phyloP scores from a whole-genome alignment of 2,113 vertebrate species.

The Chloropsis cyanopogon region DNA sequence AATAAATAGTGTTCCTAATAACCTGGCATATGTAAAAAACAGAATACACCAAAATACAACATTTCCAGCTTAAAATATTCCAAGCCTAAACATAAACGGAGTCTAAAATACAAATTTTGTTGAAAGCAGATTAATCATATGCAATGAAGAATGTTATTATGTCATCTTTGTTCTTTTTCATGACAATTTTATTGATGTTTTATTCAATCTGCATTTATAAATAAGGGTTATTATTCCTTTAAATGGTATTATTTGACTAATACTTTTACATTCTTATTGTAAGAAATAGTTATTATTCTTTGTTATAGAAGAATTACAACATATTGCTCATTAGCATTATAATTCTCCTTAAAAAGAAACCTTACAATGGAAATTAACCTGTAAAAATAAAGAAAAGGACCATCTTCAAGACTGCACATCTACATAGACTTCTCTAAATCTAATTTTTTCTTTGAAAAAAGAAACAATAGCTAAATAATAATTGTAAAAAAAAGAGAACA shows the following conservation, averaged over 20 bases:
- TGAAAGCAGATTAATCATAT: background rate
- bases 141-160: background rate
- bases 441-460: background rate
- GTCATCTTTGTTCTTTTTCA: background rate
- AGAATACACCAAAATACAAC: background rate
- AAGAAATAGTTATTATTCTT: slow-evolving; percentile 9
- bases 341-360: background rate
- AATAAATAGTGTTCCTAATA: background rate
- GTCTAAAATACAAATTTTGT: background rate
- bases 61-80: background rate
- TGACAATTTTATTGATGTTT: background rate
- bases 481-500: background rate
- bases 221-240: background rate
- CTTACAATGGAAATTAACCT: background rate
- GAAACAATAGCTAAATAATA: background rate
- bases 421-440: background rate
- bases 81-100: background rate
- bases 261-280: background rate
- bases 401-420: background rate
- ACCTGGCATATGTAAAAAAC: background rate
- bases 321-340: background rate
- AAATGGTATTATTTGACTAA: background rate
- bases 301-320: background rate
- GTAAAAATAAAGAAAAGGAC: background rate
- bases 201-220: background rate